Evolutionary conservation across 2,888 invertebrate genomes (phyloP), one percentile per base, ranked within the genome.

Genomic region (Hipparchia sbordonii): DNA sequence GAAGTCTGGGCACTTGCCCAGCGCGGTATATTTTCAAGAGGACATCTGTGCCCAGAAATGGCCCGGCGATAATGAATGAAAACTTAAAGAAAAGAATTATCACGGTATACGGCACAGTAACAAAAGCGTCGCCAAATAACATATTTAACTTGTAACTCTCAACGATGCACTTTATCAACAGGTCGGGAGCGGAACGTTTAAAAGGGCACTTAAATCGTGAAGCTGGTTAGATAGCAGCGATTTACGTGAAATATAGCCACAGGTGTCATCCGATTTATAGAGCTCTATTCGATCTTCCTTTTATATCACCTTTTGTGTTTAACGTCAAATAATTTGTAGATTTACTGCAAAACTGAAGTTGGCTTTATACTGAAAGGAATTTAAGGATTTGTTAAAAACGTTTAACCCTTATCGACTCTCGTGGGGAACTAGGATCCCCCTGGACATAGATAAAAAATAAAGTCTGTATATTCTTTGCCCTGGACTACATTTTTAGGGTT

Each of bases 211-310:
- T 88, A 86, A 89, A 89, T 87, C 85, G 85, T 85, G 88, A 85
- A 87, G 87, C 87, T 87, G 89, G 89, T 89, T 88, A 89, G 90
- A 89, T 89, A 88, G 87, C 81, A 82, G 84, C 87, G 84, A 87
- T 88, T 85, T 85, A 83, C 82, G 88, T 87, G 86, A 89, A 85
- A 82, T 88, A 89, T 85, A 85, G 85, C 84, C 83, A 79, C 81
- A 81, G 81, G 81, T 80, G 82, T 79, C 84, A 82, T 82, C 81
- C 84, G 84, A 90, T 89, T 90, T 90, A 89, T 89, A 82, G 85
- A 82, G 82, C 79, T 81, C 63, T 67, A 67, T 52, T 71, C 70
- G 66, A 74, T 72, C 72, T 67, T 57, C 62, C 62, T 71, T 68
- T 74, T 71, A 69, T 61, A 66, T 59, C 62, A 39, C 56, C 46